Conservation (phyloP, 2,888 invertebrate species). For the Megaustenia siamemsis region DNA sequence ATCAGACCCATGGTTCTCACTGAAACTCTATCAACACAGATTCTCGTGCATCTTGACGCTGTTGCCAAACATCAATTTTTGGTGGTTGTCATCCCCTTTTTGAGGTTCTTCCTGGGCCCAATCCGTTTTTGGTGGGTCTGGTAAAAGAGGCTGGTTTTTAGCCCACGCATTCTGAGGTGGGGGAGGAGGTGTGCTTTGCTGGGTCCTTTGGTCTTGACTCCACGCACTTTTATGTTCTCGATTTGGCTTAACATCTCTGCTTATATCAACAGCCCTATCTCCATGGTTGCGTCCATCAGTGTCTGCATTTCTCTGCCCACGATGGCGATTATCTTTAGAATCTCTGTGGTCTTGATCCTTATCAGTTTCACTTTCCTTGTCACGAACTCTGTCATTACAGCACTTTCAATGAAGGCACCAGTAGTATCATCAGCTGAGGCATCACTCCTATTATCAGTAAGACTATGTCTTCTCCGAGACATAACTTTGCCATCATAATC, state of each 20-base stretch:
- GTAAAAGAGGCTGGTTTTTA: conserved; percentile 41
- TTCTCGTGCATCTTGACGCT: conserved; percentile 37
- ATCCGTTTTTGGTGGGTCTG: conserved; percentile 47
- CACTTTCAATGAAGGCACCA: conserved; percentile 70
- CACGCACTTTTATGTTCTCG: conserved; percentile 36
- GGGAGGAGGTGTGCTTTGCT: not conserved
- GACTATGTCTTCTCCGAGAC: conserved; percentile 45
- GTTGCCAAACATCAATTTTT: conserved; percentile 28
- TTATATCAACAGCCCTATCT: not conserved
- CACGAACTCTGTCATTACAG: conserved; percentile 30
- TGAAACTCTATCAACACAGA: not conserved
- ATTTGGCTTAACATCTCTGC: conserved; percentile 11
- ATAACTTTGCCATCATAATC: conserved; percentile 32
- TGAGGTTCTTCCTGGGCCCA: not conserved
- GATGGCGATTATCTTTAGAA: conserved; percentile 42
- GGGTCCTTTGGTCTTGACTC: conserved; percentile 21
- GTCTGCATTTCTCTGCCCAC: conserved; percentile 15
- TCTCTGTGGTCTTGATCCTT: conserved; percentile 42
- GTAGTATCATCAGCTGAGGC: conserved; percentile 75
- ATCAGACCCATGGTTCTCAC: conserved; percentile 1
- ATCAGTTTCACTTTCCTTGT: conserved; percentile 57
- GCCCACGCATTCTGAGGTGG: conserved; percentile 46
- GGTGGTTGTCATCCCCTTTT: not conserved
- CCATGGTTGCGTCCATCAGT: no score
- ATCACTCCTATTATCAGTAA: conserved; percentile 72